A percentile compares a stretch with the other conserved stretches of the same genome.
phyloP scores from a whole-genome alignment of 2,888 invertebrate species.

The Napeogenes sylphis region DNA sequence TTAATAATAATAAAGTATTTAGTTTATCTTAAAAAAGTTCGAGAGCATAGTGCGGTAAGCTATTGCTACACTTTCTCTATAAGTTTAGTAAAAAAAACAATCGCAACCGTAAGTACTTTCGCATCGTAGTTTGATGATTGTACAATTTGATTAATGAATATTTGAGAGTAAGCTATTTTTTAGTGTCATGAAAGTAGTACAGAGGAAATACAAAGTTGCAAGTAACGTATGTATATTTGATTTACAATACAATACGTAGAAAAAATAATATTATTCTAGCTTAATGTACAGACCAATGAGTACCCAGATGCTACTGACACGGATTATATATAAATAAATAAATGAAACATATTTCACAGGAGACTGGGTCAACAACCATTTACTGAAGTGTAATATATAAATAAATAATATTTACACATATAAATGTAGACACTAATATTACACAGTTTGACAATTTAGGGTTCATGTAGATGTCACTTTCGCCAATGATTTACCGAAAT shows the following conservation, averaged over 20 bases:
- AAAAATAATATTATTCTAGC: no score
- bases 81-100: slow-evolving; percentile 13
- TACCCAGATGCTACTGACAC: no score
- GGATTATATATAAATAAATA: no score
- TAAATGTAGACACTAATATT: slow-evolving; percentile 10
- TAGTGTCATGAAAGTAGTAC: background rate
- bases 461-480: slow-evolving; percentile 12
- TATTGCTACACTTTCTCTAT: slow-evolving; percentile 26
- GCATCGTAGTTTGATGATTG: slow-evolving; percentile 6
- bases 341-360: no score
- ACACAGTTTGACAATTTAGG: slow-evolving; percentile 2
- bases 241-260: no score
- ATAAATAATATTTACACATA: background rate
- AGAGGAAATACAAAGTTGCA: background rate
- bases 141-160: slow-evolving; percentile 6
- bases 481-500: slow-evolving; percentile 12
- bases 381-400: no score
- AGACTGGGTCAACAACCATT: no score
- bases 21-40: slow-evolving; percentile 16
- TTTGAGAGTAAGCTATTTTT: no score
- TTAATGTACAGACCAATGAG: no score
- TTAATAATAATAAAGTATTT: no score
- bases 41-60: slow-evolving; percentile 10
- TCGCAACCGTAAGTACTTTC: slow-evolving; percentile 14
- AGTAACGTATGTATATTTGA: no score